phyloP scores from a whole-genome alignment of 2,888 invertebrate species.

The Petrolisthes manimaculis region DNA sequence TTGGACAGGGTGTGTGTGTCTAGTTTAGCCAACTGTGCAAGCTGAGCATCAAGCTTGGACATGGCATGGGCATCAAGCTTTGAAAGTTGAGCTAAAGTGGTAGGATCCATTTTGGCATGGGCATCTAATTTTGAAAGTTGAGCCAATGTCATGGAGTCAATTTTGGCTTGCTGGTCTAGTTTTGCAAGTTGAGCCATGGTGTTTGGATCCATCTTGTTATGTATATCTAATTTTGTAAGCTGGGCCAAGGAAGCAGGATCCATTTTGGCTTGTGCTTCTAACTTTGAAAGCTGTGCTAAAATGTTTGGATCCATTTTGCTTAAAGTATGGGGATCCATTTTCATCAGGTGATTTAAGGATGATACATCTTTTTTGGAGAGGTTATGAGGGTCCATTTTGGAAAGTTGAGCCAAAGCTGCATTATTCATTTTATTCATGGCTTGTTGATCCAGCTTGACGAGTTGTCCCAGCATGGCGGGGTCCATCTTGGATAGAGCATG shows the following conservation, averaged over 20 bases:
- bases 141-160: slow-evolving; percentile 56
- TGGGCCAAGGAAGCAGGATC: slow-evolving; percentile 57
- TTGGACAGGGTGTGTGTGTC: slow-evolving; percentile 63
- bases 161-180: slow-evolving; percentile 53
- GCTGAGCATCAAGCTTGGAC: slow-evolving; percentile 62
- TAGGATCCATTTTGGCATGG: slow-evolving; percentile 55
- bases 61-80: slow-evolving; percentile 62
- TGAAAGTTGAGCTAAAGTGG: slow-evolving; percentile 57
- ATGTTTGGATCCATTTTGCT: slow-evolving; percentile 55
- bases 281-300: slow-evolving; percentile 60
- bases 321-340: slow-evolving; percentile 55
- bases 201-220: slow-evolving; percentile 50
- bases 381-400: slow-evolving; percentile 62
- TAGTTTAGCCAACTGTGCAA: slow-evolving; percentile 62
- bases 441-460: slow-evolving; percentile 59
- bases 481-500: slow-evolving; percentile 59
- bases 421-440: slow-evolving; percentile 63
- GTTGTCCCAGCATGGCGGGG: slow-evolving; percentile 45
- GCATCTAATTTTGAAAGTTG: slow-evolving; percentile 61
- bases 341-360: slow-evolving; percentile 56
- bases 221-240: slow-evolving; percentile 61
- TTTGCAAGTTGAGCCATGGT: slow-evolving; percentile 62
- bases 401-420: slow-evolving; percentile 59
- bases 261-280: slow-evolving; percentile 60
- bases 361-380: slow-evolving; percentile 57